Evolutionary conservation across 35 echinoderm and acorn worm genomes (phyloP).

Genomic region (Nesometra sesokonis): DNA sequence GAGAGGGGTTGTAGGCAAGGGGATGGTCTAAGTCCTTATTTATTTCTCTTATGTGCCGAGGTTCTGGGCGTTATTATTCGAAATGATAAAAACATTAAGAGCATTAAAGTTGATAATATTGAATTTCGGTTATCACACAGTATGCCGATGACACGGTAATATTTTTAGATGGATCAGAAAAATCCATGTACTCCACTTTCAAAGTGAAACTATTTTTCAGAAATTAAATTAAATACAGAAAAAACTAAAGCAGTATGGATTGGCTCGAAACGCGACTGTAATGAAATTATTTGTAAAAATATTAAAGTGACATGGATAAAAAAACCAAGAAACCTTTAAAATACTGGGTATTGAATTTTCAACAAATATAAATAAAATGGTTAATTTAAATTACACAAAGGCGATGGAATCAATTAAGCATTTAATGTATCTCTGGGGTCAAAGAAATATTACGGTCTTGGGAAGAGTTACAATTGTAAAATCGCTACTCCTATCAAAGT

Average conservation of each 20-base stretch:
- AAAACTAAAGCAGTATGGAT: slow-evolving; percentile 8
- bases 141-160: slow-evolving; percentile 7
- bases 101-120: not conserved
- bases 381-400: no score
- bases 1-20: slow-evolving; percentile 16
- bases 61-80: not conserved
- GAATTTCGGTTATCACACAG: slow-evolving; percentile 14
- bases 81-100: not conserved
- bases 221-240: not conserved
- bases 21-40: not conserved
- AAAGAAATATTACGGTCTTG: no score
- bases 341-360: no score
- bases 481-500: no score
- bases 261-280: not conserved
- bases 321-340: no score
- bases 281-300: not conserved
- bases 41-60: slow-evolving; percentile 6
- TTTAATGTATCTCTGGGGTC: no score
- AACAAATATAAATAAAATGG: no score
- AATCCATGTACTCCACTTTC: not conserved
- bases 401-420: no score
- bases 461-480: no score
- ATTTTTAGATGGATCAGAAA: not conserved
- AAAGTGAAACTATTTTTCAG: not conserved
- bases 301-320: no score